Evolutionary conservation across 1,140 invertebrate genomes (phyloP), one percentile per base, ranked within the genome.

Genomic region (Philopotamus ludificatus): DNA sequence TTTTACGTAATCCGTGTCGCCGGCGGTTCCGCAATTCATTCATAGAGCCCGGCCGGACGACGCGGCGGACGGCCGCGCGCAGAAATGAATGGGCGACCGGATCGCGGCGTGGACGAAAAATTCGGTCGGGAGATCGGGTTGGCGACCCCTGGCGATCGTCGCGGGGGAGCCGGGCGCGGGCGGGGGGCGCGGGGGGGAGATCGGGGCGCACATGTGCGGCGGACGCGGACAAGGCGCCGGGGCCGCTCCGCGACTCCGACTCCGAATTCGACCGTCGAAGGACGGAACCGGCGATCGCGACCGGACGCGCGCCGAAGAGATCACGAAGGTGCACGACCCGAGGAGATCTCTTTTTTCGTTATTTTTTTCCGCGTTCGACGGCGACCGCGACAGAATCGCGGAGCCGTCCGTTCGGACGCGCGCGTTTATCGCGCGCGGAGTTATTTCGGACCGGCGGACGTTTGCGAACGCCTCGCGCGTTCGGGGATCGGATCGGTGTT

Each of bases 1-100:
- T 22, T 60, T 60, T 60, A 60, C 57, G 57, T 60, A 60, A 60
- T 60, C 44, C 15, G 44, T 47, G 44, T 47, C 44, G 44, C 18
- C 18, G 44, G 44, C 44, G 18, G 44, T 47, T 47, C 42, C 57
- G 57, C 57, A 34, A 60, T 60, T 60, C 57, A 60, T 60, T 60
- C 57, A 60, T 60, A 60, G 53, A 57, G 41, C 45, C 45, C 39
- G 55, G 44, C 44, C 10, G 15, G 8, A 47, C 44, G 18, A 15
- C 18, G 44, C 18, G 18, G 4, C 34, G 21, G 23, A 25, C 51
- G 44, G 34, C 15, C 8, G 4, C 20, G n/a, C n/a, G n/a, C 18
- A 47, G 44, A 47, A 47, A 60, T 60, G 57, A 60, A 60, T 60
- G 57, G 28, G 55, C 10, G 21, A 28, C 28, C 10, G 34, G 39